Evolutionary conservation across 2,113 vertebrate species (phyloP), one percentile per base, ranked within the genome.

Genomic region (Nyctibius bracteatus): DNA sequence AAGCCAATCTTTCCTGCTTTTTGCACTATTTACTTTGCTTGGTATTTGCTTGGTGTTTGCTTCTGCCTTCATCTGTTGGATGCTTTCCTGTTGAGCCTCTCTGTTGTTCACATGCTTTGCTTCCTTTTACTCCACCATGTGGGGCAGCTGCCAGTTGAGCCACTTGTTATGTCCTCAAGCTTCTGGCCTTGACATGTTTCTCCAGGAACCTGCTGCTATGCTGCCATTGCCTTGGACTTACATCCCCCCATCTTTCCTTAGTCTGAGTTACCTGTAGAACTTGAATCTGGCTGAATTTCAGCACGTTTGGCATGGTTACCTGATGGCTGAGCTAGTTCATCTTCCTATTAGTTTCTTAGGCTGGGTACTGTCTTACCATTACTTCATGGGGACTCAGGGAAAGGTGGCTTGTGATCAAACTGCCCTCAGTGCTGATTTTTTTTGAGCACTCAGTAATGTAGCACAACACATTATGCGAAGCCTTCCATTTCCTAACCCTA

Each of bases 291-390:
- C 9, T 80, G 19, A 70, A 72, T 72, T 80, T 86, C 43, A 75
- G 10, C 17, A 71, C 0, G 0, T 66, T 85, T 20, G 16, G 12
- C 12, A 59, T n/a, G 23, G 17, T 15, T 58, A 37, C 35, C 4
- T 79, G 12, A 30, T 63, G n/a, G 25, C 9, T 66, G 19, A 58
- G 20, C 17, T 67, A 46, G 31, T 25, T 55, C 20, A 20, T 39
- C 23, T 87, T 68, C 35, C 14, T 52, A 5, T 39, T 61, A 47
- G 18, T 57, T 49, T 73, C 44, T 47, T 12, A 33, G 6, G 49
- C 12, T 27, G 16, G 49, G 22, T 19, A 23, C 25, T 44, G 22
- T 18, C 17, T 67, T 61, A 52, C 11, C 18, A 12, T 37, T 59
- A 4, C 28, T 74, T 74, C 6, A 6, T 7, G 4, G 6, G 11